phyloP scores from a whole-genome alignment of 1,140 invertebrate genomes.

The Laupala kohalensis region DNA sequence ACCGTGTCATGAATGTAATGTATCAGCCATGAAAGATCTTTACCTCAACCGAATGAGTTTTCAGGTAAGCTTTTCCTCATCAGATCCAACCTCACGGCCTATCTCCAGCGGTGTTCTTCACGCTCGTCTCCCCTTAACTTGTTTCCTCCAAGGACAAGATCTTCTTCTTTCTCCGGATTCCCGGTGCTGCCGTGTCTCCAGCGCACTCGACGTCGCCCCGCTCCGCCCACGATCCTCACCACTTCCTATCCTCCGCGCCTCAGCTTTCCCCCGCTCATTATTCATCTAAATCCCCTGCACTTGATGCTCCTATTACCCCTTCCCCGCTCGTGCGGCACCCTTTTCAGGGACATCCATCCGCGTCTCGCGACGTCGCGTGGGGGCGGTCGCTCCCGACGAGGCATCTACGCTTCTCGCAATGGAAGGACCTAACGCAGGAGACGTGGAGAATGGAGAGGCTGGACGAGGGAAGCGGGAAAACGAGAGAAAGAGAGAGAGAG shows the following conservation, averaged over 20 bases:
- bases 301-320: background rate
- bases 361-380: too few species aligned
- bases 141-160: background rate
- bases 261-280: background rate
- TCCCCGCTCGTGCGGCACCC: background rate
- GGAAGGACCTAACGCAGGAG: too few species aligned
- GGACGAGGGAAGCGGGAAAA: too few species aligned
- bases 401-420: too few species aligned
- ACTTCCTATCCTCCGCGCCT: background rate
- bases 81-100: background rate
- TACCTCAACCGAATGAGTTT: too few species aligned
- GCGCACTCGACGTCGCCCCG: too few species aligned
- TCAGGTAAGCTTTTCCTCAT: background rate
- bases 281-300: background rate
- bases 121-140: background rate
- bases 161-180: too few species aligned
- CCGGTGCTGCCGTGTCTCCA: background rate
- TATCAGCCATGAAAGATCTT: too few species aligned
- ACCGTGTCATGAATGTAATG: too few species aligned
- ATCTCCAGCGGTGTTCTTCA: background rate
- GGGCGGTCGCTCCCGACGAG: too few species aligned
- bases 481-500: too few species aligned
- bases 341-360: background rate
- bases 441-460: too few species aligned
- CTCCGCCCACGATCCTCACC: background rate